Percentiles rank a stretch among this genome's conserved stretches.
Evolutionary conservation across 2,888 invertebrate genomes (phyloP).

Genomic region (Euplexia lucipara): DNA sequence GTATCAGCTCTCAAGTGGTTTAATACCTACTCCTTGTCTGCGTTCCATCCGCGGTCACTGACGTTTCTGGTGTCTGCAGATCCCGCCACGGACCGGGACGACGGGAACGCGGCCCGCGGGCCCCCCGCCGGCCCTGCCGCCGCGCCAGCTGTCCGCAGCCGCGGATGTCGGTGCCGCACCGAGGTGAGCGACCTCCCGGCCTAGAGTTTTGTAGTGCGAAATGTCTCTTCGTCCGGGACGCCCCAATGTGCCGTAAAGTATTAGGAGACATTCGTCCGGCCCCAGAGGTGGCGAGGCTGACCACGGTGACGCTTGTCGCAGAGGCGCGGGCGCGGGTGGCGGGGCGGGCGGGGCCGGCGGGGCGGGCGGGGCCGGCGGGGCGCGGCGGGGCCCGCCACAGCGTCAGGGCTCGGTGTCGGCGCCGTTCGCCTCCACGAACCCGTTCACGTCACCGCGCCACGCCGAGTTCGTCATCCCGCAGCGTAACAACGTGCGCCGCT

Average conservation of each 20-base stretch:
- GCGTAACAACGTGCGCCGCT: conserved; percentile 77
- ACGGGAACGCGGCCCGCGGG: conserved; percentile 66
- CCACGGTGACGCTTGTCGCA: conserved; percentile 61
- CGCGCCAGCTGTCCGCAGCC: conserved; percentile 89
- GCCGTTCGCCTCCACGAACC: conserved; percentile 82
- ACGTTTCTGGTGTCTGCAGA: conserved; percentile 63
- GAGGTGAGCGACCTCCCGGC: conserved; percentile 73
- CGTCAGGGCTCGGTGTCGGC: conserved; percentile 78
- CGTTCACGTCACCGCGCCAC: conserved; percentile 81
- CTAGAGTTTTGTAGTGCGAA: conserved; percentile 35
- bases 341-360: conserved; percentile 65
- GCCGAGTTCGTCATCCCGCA: conserved; percentile 89
- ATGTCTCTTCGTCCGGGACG: conserved; percentile 14
- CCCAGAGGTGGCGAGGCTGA: conserved; percentile 41
- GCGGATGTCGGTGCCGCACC: conserved; percentile 81
- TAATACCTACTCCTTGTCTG: too few relatives aligned
- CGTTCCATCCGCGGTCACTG: too few relatives aligned
- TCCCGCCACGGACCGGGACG: conserved; percentile 79
- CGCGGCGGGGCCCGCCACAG: conserved; percentile 64
- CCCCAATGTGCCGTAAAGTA: conserved; percentile 38
- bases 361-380: conserved; percentile 63
- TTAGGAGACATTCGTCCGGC: conserved; percentile 42
- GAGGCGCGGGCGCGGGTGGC: conserved; percentile 35
- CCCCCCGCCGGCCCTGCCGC: conserved; percentile 89
- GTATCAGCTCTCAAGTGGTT: too few relatives aligned